Conservation (phyloP, 2,888 invertebrate genomes). For the Pantelozetes paolii region DNA sequence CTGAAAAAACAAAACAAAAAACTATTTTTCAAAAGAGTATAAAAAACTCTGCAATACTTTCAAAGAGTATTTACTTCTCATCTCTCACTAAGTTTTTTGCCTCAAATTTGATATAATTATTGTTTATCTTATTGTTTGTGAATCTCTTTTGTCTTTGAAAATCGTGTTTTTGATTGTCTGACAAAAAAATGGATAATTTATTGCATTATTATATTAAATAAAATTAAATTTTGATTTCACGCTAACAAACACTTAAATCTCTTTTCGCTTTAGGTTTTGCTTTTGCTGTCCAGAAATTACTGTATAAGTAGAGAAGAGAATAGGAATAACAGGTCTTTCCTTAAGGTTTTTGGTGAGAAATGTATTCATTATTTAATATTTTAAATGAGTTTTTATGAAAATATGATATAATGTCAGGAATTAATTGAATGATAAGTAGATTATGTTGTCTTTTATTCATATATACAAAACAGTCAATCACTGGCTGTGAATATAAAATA, state of each 20-base stretch:
- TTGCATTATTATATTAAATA: background rate
- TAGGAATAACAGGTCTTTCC: background rate
- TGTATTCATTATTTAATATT: background rate
- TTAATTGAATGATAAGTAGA: background rate
- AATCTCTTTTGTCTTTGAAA: background rate
- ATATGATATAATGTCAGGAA: background rate
- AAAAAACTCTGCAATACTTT: background rate
- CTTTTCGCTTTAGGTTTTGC: background rate
- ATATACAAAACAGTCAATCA: constrained; percentile 27
- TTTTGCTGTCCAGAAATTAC: too few relatives aligned
- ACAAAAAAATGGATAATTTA: background rate
- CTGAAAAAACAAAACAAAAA: background rate
- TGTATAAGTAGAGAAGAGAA: too few relatives aligned
- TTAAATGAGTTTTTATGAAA: background rate
- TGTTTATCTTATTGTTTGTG: background rate
- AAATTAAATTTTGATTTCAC: constrained; percentile 2
- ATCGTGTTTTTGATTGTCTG: background rate
- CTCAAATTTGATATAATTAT: background rate
- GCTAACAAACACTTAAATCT: background rate
- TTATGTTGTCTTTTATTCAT: constrained; percentile 15
- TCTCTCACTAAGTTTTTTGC: background rate
- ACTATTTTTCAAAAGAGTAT: background rate
- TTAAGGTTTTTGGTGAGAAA: background rate
- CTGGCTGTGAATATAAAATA: background rate
- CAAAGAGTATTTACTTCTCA: background rate